Evolutionary conservation across 2,113 vertebrate genomes (phyloP).

Genomic region (Sphyrna mokarran): DNA sequence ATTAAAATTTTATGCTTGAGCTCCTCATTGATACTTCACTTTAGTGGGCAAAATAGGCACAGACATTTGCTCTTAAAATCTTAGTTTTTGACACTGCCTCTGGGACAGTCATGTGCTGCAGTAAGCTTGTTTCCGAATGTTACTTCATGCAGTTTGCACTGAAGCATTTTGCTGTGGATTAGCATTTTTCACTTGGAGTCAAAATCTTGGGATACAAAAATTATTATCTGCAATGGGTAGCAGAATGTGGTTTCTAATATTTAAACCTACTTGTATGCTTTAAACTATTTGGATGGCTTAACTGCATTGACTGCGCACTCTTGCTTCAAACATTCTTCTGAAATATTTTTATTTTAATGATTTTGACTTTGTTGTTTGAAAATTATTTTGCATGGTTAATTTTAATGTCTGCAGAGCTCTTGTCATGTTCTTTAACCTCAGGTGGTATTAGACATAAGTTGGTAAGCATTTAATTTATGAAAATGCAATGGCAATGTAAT

Average conservation of each 20-base stretch:
- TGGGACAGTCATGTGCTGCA: constrained; percentile 48
- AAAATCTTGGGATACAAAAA: background rate
- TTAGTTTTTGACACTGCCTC: constrained; percentile 60
- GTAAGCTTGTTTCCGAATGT: constrained; percentile 6
- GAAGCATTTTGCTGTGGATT: constrained; percentile 20
- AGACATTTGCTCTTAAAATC: constrained; percentile 49
- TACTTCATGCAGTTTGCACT: background rate
- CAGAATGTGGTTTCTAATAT: background rate
- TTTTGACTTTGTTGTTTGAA: constrained; percentile 28
- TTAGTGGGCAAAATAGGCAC: constrained; percentile 43
- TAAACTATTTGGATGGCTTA: background rate
- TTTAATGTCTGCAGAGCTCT: background rate
- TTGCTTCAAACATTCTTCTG: background rate
- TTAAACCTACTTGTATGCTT: background rate
- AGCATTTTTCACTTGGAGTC: background rate
- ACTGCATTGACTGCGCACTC: background rate
- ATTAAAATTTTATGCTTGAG: constrained; percentile 68
- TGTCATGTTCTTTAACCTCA: background rate
- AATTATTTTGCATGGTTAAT: constrained; percentile 20
- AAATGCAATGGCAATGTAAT: background rate
- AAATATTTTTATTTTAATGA: background rate
- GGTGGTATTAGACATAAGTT: background rate
- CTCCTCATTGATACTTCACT: constrained; percentile 61
- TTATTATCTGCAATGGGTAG: background rate
- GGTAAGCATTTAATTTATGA: background rate